Evolutionary conservation across 2,888 invertebrate species (phyloP), one percentile per base, ranked within the genome.

Genomic region (Meteorus cinctellus): DNA sequence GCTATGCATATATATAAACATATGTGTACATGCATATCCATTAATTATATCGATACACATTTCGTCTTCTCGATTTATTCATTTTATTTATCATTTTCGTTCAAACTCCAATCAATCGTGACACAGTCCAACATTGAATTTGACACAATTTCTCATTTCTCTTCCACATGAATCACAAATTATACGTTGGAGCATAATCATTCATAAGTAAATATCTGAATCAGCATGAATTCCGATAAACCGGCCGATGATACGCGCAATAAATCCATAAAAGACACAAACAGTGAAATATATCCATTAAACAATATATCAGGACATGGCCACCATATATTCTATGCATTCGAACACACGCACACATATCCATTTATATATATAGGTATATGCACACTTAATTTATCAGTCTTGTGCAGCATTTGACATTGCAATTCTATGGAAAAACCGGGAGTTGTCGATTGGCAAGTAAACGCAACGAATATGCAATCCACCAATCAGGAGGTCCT

Each of bases 401-500:
- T 55, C 2, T 55, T n/a, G 8, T 55, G 19, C 10, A n/a, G 19
- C 48, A 67, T 45, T 45, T 67, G 51, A 31, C 31, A 69, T 31
- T 69, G 51, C 27, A n/a, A 69, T 55, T 19, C 29, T 29, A 31
- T 29, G 19, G 55, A 19, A 55, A 51, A 69, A 69, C 55, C 34
- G 36, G 60, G 60, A 45, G 48, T 67, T 48, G 67, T 16, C 67
- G 72, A 77, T 76, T 76, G 75, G 60, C 74, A 78, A 75, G 78
- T 76, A 74, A 77, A 27, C 45, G 68, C 51, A 65, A 16, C 60
- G 41, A 72, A 59, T 16, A 36, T 45, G 68, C 74, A 72, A 75
- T 76, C 71, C 74, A 67, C 76, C 74, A 78, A 78, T 78, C 65
- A 71, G 70, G 36, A 69, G 71, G 69, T 76, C 45, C 69, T 74